These are phyloP conservation scores for Peromyscus nudipes DNA, from an alignment of 2,797 vertebrate genomes.

Conservation along the genomic window DNA sequence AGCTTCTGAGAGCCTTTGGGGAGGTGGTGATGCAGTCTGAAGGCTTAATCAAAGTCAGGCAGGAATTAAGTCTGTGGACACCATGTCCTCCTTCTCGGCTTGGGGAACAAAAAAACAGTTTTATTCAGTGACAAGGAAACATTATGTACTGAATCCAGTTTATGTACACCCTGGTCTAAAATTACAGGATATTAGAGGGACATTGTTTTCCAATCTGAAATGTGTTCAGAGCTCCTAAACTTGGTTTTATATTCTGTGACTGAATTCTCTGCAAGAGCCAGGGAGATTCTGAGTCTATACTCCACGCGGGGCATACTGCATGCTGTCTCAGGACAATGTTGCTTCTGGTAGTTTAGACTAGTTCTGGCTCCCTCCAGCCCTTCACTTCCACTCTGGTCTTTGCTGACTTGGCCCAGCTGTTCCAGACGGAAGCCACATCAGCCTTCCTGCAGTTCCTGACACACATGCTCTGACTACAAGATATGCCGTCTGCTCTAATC, in stretches of 20 bases:
- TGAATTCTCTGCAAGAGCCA: conserved; percentile 45
- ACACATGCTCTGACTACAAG: neutral
- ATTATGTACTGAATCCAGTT: neutral
- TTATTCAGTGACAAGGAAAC: conserved; percentile 30
- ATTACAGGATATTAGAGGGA: conserved; percentile 57
- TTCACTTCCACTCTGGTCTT: neutral
- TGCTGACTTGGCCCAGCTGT: neutral
- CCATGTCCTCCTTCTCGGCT: neutral
- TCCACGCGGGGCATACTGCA: neutral
- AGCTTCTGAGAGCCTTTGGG: neutral
- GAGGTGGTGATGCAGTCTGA: neutral
- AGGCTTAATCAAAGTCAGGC: conserved; percentile 30
- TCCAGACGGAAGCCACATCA: neutral
- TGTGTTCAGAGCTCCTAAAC: conserved; percentile 48
- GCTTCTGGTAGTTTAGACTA: neutral
- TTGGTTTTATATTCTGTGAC: conserved; percentile 53
- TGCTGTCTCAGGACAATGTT: neutral
- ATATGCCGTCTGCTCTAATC: neutral
- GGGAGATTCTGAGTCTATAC: neutral
- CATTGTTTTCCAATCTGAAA: conserved; percentile 64
- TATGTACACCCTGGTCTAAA: neutral
- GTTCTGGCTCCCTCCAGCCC: neutral
- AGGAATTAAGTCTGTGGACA: neutral
- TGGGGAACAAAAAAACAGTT: neutral
- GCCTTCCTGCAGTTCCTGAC: neutral